A percentile compares a stretch with the other conserved stretches of the same genome.
These are phyloP conservation scores for Blastomussa wellsi DNA, from an alignment of 92 coral and sea anemone genomes.

Conservation along the genomic window DNA sequence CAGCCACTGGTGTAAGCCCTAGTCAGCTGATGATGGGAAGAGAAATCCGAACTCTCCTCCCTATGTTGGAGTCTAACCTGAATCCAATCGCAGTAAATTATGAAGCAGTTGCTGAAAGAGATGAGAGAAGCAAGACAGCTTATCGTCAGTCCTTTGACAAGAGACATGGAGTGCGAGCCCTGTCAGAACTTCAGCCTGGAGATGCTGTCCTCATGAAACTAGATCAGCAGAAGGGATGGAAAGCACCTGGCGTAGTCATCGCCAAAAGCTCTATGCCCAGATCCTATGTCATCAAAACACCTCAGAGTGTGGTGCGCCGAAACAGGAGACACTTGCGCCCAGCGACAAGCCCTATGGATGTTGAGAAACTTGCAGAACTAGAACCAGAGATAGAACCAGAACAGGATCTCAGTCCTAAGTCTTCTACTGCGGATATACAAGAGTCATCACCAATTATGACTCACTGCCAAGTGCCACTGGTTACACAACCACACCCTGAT, in stretches of 20 bases:
- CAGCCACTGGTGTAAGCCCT: slow-evolving; percentile 48
- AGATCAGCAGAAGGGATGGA: slow-evolving; percentile 37
- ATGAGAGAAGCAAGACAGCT: not conserved
- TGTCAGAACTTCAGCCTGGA: slow-evolving; percentile 38
- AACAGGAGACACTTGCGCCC: slow-evolving; percentile 47
- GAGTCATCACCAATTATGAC: not conserved
- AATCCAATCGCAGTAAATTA: not conserved
- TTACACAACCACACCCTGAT: not conserved
- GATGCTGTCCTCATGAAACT: slow-evolving; percentile 25
- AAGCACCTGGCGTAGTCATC: slow-evolving; percentile 32
- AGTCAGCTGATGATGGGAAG: slow-evolving; percentile 48
- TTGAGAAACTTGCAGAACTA: not conserved
- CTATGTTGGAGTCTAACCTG: slow-evolving; percentile 20
- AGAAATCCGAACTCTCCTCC: slow-evolving; percentile 44
- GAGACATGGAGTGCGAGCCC: slow-evolving; percentile 8
- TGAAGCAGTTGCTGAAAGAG: not conserved
- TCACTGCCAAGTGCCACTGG: not conserved
- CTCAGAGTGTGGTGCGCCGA: slow-evolving; percentile 28
- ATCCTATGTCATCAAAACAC: slow-evolving; percentile 30
- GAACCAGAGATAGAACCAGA: not conserved
- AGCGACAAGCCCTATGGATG: not conserved
- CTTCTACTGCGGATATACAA: not conserved
- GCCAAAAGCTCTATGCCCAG: slow-evolving; percentile 17
- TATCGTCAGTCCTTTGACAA: not conserved
- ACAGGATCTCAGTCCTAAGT: not conserved